phyloP scores from a whole-genome alignment of 2,113 vertebrate genomes.

The crab-eating macaque (Macaca fascicularis) region DNA sequence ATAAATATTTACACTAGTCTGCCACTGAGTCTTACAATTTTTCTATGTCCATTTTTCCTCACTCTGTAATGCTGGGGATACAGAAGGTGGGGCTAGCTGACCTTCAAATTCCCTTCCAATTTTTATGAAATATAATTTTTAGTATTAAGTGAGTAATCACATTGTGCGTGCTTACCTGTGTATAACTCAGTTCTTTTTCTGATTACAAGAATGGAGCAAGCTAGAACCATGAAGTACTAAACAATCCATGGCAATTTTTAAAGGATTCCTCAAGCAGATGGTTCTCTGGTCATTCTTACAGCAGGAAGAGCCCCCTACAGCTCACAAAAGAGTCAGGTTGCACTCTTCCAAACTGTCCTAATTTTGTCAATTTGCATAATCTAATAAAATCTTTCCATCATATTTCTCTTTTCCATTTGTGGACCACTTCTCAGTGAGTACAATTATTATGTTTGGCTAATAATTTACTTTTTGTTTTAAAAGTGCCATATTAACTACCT shows the following conservation, averaged over 20 bases:
- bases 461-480: neutral
- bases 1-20: neutral
- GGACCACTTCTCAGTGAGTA: neutral
- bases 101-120: neutral
- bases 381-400: neutral
- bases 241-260: neutral
- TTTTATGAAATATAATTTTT: neutral
- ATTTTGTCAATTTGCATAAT: neutral
- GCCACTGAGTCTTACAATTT: neutral
- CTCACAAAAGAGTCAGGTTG: neutral
- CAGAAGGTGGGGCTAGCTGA: neutral
- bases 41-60: neutral
- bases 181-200: neutral
- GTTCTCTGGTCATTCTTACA: neutral
- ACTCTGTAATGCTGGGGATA: neutral
- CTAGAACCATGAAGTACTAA: neutral
- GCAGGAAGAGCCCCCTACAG: neutral
- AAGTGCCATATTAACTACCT: neutral
- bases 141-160: neutral
- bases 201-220: neutral
- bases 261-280: neutral
- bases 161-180: neutral
- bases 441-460: neutral
- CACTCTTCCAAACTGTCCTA: neutral
- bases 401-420: neutral